Conservation (phyloP, 2,888 invertebrate species). For the Pseudanteris insignis region DNA sequence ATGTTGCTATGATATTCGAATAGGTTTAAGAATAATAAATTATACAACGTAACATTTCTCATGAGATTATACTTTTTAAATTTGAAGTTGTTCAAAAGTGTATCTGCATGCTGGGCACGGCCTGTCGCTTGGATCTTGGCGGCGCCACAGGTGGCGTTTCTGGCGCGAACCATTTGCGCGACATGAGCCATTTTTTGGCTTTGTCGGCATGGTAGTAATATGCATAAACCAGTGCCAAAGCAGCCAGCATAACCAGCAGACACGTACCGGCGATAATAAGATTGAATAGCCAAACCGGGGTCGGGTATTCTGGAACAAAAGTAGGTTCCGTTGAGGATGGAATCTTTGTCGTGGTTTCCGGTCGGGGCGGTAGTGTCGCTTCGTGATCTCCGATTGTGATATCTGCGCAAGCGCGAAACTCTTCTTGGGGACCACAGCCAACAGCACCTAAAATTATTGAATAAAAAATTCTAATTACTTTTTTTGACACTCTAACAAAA, state of each 20-base stretch:
- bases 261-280: conserved; percentile 73
- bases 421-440: conserved; percentile 89
- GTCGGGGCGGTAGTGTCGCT: conserved; percentile 63
- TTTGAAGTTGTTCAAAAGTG: too few relatives aligned
- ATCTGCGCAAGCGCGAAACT: conserved; percentile 87
- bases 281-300: conserved; percentile 58
- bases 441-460: conserved; percentile 75
- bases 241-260: conserved; percentile 73
- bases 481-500: neutral
- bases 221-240: conserved; percentile 76
- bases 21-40: too few relatives aligned
- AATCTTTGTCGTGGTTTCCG: conserved; percentile 67
- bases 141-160: conserved; percentile 61
- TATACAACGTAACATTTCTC: too few relatives aligned
- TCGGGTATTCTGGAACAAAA: conserved; percentile 66
- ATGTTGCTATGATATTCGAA: too few relatives aligned
- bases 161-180: conserved; percentile 51
- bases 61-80: neutral
- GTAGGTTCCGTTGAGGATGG: conserved; percentile 67
- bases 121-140: conserved; percentile 59
- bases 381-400: conserved; percentile 74
- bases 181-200: conserved; percentile 73
- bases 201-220: conserved; percentile 80
- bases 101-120: conserved; percentile 43
- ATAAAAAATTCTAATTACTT: neutral